Evolutionary conservation across 2,888 invertebrate genomes (phyloP).

Genomic region (Thera britannica): DNA sequence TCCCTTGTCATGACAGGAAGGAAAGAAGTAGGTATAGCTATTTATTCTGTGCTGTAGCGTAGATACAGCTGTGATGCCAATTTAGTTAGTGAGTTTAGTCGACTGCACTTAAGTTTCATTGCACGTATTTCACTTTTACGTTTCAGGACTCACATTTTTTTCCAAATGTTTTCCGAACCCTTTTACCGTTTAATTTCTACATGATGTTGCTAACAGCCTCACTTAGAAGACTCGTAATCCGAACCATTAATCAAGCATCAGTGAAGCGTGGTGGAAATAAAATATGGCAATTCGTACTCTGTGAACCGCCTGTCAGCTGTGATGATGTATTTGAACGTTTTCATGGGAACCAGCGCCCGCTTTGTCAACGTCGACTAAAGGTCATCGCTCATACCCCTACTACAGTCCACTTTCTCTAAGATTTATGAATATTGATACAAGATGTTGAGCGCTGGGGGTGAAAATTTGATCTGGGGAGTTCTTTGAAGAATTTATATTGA

Average conservation of each 20-base stretch:
- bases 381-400: conserved; percentile 75
- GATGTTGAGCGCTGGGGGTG: conserved; percentile 38
- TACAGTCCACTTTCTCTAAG: conserved; percentile 49
- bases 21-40: too few species aligned
- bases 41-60: too few species aligned
- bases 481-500: background rate
- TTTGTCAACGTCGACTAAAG: conserved; percentile 81
- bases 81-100: background rate
- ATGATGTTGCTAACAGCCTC: conserved; percentile 38
- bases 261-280: conserved; percentile 77
- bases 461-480: conserved; percentile 25
- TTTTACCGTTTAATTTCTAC: conserved; percentile 38
- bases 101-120: background rate
- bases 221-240: conserved; percentile 50
- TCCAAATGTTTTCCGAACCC: conserved; percentile 16
- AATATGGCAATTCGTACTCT: conserved; percentile 80
- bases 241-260: conserved; percentile 78
- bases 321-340: conserved; percentile 84
- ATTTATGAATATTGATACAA: conserved; percentile 58
- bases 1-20: too few species aligned
- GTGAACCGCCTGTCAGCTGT: conserved; percentile 74
- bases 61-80: background rate
- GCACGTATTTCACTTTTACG: background rate
- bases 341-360: conserved; percentile 76
- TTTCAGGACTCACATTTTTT: conserved; percentile 4